Evolutionary conservation across 2,888 invertebrate species (phyloP), one percentile per base, ranked within the genome.

Genomic region (Osedax frankpressi): DNA sequence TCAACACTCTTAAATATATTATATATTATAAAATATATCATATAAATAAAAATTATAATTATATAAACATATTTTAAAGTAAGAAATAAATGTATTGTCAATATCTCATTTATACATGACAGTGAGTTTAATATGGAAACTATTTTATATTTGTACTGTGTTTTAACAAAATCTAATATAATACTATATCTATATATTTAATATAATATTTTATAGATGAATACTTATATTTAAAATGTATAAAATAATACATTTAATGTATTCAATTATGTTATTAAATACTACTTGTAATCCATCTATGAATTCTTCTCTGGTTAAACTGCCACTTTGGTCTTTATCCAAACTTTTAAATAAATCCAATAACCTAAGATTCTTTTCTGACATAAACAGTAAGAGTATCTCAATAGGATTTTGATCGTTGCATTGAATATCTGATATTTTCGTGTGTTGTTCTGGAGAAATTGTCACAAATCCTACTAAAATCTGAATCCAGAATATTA

Each of bases 321-420:
- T 74, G 68, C 74, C 74, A 71, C 76, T 77, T 73, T 77, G 74
- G 63, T 77, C 77, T 69, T 77, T 77, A 73, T 77, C 77, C 30
- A 77, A 30, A 2, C 69, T 71, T 28, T 77, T 76, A 70, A 77
- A 77, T n/a, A 77, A 67, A 73, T 77, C 77, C 30, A 77, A 71
- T 25, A 77, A 71, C 3, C 77, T 72, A 11, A 77, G 74, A 28
- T 77, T 77, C 60, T 76, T 70, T 70, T 77, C 74, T 2, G 74
- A 70, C 76, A 77, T 77, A 67, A 76, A 77, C n/a, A 75, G 71
- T 11, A 76, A 73, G n/a, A 77, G 71, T 19, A 77, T 76, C 65
- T 76, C 77, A 71, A 77, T 71, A 6, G 77, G 77, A 44, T 77
- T 77, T 72, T 74, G 72, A 62, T 74, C 74, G n/a, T 68, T 73